Evolutionary conservation across 2,888 invertebrate genomes (phyloP).

Genomic region (Ametastegia equiseti): DNA sequence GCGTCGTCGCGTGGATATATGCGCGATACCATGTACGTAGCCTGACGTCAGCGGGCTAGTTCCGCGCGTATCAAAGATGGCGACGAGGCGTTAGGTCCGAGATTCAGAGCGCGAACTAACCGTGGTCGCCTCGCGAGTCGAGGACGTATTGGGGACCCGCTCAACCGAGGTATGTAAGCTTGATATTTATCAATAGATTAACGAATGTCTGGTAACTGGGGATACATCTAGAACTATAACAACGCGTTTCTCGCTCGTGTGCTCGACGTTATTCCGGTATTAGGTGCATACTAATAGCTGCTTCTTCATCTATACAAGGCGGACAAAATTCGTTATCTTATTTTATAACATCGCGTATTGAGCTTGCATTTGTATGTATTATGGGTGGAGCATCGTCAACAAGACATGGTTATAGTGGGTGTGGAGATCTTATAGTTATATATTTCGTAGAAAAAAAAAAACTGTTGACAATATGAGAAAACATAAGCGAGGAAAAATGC

Average conservation of each 20-base stretch:
- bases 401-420: background rate
- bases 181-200: background rate
- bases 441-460: background rate
- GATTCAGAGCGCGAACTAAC: slow-evolving; percentile 13
- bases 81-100: slow-evolving; percentile 70
- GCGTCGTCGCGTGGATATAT: slow-evolving; percentile 24
- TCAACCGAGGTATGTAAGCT: background rate
- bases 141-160: background rate
- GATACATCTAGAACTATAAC: background rate
- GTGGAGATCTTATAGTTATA: background rate
- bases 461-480: background rate
- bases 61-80: slow-evolving; percentile 69
- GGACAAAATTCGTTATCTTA: slow-evolving; percentile 7
- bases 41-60: slow-evolving; percentile 36
- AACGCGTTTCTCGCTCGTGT: background rate
- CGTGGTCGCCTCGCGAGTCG: slow-evolving; percentile 29
- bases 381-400: background rate
- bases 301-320: background rate
- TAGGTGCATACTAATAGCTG: slow-evolving; percentile 1
- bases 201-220: too few species aligned
- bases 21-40: slow-evolving; percentile 22
- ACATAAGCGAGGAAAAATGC: background rate
- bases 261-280: background rate
- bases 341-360: too few species aligned
- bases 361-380: background rate